phyloP scores from a whole-genome alignment of 2,113 vertebrate genomes.

The Stigmatopora argus region DNA sequence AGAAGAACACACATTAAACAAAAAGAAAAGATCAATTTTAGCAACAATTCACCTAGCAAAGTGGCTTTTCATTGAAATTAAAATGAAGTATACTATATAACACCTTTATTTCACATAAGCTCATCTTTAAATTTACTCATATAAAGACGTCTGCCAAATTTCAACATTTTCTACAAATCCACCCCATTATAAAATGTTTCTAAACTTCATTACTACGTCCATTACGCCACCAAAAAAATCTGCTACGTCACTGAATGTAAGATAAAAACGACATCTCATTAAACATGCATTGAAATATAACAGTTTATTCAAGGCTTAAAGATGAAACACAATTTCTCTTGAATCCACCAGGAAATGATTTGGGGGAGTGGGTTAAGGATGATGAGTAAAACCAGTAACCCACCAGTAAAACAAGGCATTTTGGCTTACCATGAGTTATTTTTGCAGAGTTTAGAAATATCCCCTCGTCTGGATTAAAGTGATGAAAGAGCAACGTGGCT shows the following conservation, averaged over 20 bases:
- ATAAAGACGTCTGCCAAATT: background rate
- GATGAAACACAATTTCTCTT: background rate
- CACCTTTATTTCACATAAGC: background rate
- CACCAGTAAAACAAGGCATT: background rate
- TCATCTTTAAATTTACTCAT: background rate
- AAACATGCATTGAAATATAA: background rate
- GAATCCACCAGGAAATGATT: background rate
- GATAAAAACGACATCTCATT: background rate
- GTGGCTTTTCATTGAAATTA: background rate
- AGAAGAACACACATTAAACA: background rate
- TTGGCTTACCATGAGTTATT: slow-evolving; percentile 42
- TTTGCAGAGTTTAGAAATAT: slow-evolving; percentile 8
- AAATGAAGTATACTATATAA: background rate
- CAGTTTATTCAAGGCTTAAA: background rate
- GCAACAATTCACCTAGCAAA: background rate
- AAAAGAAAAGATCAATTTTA: background rate
- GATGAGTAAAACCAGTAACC: background rate
- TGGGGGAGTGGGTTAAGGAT: background rate
- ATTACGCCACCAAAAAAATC: background rate
- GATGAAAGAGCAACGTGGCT: background rate
- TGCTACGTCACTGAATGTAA: background rate
- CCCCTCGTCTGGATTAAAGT: slow-evolving; percentile 15
- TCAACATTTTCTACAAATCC: background rate
- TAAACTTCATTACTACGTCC: background rate
- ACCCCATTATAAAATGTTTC: background rate